phyloP scores from a whole-genome alignment of 1,140 invertebrate genomes.

The Habropoda laboriosa region DNA sequence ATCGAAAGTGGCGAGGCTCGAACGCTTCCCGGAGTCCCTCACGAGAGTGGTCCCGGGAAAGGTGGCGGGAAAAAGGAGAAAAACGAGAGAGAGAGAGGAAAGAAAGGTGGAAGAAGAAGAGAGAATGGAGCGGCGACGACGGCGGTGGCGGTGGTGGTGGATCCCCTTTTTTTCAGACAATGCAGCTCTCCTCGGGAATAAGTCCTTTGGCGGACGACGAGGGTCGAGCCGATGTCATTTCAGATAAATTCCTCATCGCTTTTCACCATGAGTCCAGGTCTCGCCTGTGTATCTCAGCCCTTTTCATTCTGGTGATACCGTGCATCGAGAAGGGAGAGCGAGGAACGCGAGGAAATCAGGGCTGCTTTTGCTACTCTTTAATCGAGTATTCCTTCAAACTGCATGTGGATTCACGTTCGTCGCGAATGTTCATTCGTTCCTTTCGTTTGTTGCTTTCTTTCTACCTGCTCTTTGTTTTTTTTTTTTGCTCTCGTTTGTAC shows the following conservation, averaged over 20 bases:
- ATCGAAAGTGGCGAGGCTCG: slow-evolving; percentile 27
- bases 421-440: background rate
- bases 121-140: slow-evolving; percentile 36
- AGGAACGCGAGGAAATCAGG: slow-evolving; percentile 24
- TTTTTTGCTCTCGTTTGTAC: too few relatives aligned
- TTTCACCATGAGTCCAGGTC: slow-evolving; percentile 67
- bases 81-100: slow-evolving; percentile 2
- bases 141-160: too few relatives aligned
- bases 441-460: background rate
- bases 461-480: too few relatives aligned
- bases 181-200: slow-evolving; percentile 47
- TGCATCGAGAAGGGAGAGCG: slow-evolving; percentile 32
- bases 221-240: slow-evolving; percentile 79
- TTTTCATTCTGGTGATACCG: slow-evolving; percentile 15
- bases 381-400: slow-evolving; percentile 16
- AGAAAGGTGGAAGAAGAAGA: slow-evolving; percentile 15
- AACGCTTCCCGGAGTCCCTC: slow-evolving; percentile 22
- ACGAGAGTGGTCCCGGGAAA: background rate
- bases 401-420: background rate
- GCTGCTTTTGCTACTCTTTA: background rate
- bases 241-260: slow-evolving; percentile 77
- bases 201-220: slow-evolving; percentile 64
- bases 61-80: background rate
- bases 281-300: slow-evolving; percentile 2
- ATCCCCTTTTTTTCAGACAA: slow-evolving; percentile 33